Base-by-base conservation (phyloP, 2,888 invertebrate species). In the Drosophila pseudotalamancana region DNA sequence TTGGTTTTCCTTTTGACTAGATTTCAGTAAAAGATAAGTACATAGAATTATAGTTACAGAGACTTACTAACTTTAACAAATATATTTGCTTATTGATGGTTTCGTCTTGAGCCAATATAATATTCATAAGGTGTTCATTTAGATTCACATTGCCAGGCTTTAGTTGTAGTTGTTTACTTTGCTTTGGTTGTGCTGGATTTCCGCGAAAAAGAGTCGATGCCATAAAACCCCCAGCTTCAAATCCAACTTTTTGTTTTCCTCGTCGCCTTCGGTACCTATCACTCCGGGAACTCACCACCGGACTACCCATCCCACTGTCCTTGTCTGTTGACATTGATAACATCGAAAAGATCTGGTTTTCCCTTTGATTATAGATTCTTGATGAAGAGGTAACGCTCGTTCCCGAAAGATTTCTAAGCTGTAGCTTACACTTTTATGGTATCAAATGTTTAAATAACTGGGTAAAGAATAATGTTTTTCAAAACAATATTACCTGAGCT, bases 1-100 rank as follows among this genome's bases (percentile, higher is more conserved):
- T 84, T 96, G 94, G 83, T 94, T 94, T 89, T 97, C 96, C 89
- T 95, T 94, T 85, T 95, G 95, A 79, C 94, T 94, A 92, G 2
- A 45, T 5, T 4, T 3, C 2, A 1, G 2, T 1, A 8, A 5
- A 11, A 14, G 4, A 19, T 18, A 18, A 12, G 11, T 3, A 8
- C 4, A 3, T 5, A 4, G 6, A 40, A 37, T 3, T 0, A 11
- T 4, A 19, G 4, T 11, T 16, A 0, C 4, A 12, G 9, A 27
- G 1, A 2, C 16, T 2, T 32, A 74, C 84, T 72, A 72, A 91
- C 91, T 90, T 88, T 42, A 91, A 71, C 79, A 90, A 83, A n/a
- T 88, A 84, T 74, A 92, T 88, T 83, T 92, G 92, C 50, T 88
- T 87, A 68, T 91, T 93, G 57, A 94, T 93, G 42, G 93, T 93